Evolutionary conservation across 2,888 invertebrate genomes (phyloP).

Genomic region (Molorchus minor): DNA sequence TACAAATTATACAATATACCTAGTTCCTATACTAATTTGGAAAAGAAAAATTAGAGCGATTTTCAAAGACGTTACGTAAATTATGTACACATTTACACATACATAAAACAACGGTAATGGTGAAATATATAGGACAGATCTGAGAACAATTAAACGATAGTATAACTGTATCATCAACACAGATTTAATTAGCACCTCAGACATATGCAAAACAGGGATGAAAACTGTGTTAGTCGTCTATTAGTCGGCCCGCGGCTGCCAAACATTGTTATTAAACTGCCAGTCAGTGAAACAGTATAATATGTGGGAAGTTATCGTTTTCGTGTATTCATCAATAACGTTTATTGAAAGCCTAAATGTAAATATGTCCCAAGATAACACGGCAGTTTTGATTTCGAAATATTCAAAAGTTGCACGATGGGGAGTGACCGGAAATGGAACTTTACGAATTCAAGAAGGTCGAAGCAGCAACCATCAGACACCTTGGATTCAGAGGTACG

Average conservation of each 20-base stretch:
- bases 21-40: no score
- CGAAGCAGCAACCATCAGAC: slow-evolving; percentile 53
- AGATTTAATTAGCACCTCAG: slow-evolving; percentile 54
- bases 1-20: no score
- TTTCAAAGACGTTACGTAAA: background rate
- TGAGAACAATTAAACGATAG: slow-evolving; percentile 23
- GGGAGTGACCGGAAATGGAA: slow-evolving; percentile 45
- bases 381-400: slow-evolving; percentile 51
- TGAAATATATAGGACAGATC: slow-evolving; percentile 12
- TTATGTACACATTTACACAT: no score
- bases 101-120: slow-evolving; percentile 19
- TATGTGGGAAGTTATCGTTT: slow-evolving; percentile 19
- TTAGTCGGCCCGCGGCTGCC: slow-evolving; percentile 26
- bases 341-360: no score
- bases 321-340: slow-evolving; percentile 12
- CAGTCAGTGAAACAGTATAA: background rate
- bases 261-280: slow-evolving; percentile 31
- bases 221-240: slow-evolving; percentile 45
- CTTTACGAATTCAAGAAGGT: slow-evolving; percentile 36
- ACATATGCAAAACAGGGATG: slow-evolving; percentile 51
- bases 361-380: slow-evolving; percentile 44
- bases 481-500: slow-evolving; percentile 57
- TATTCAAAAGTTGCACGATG: slow-evolving; percentile 60
- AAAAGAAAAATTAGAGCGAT: background rate
- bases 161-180: slow-evolving; percentile 56